A percentile compares a stretch with the other conserved stretches of the same genome.
These are phyloP conservation scores for Julus scandinavius DNA, from an alignment of 2,888 invertebrate species.

Conservation along the genomic window DNA sequence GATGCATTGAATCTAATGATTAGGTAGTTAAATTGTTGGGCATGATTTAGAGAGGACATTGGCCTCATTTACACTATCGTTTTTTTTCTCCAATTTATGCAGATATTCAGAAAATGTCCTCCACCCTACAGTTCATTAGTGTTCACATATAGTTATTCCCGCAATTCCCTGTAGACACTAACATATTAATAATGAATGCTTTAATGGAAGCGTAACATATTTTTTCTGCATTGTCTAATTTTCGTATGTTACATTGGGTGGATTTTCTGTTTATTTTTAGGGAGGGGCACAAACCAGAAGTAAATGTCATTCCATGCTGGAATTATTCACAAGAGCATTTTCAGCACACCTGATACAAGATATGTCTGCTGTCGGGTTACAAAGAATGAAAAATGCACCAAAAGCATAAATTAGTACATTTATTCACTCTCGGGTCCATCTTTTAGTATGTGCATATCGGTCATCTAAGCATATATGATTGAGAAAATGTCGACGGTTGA, in stretches of 20 bases:
- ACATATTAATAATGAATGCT: background rate
- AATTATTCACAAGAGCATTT: background rate
- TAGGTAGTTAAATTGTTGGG: background rate
- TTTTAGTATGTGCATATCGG: background rate
- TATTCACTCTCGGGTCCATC: background rate
- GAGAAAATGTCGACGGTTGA: background rate
- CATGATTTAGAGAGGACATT: background rate
- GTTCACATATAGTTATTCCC: background rate
- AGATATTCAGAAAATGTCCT: background rate
- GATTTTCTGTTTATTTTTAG: slow-evolving; percentile 4
- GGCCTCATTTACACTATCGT: background rate
- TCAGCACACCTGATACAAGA: background rate
- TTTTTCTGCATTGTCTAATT: background rate
- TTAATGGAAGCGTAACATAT: background rate
- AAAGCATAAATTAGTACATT: background rate
- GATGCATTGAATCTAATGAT: background rate
- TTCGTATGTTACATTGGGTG: background rate
- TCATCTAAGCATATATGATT: background rate
- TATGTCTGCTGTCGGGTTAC: background rate
- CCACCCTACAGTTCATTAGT: background rate
- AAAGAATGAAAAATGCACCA: background rate
- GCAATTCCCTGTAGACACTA: background rate
- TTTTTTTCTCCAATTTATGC: background rate
- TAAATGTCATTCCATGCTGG: background rate
- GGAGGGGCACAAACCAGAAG: slow-evolving; percentile 9